Base-by-base conservation (phyloP, 2,888 invertebrate species). In the Tridacna gigas region DNA sequence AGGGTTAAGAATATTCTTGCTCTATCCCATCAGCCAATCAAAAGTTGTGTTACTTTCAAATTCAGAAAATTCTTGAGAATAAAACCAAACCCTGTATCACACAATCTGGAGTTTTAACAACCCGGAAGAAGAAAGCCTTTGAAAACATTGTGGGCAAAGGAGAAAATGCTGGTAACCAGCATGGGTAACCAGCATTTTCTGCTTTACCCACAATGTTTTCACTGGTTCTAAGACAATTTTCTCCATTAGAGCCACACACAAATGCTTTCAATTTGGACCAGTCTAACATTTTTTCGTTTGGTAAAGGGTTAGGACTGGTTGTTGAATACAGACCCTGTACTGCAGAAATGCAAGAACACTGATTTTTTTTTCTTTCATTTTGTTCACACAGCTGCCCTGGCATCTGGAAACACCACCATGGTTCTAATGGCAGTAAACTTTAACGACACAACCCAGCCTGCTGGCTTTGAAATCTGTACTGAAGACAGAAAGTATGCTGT, bases 401-500 rank as follows among this genome's bases (percentile, higher is more conserved):
- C 96, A 12, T 96, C 97, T 0, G 96, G 96, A 74, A 96, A 96
- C 45, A 95, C 96, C n/a, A 95, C 96, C 51, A 96, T 96, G 26
- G 96, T 96, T 11, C 96, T 97, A 0, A 94, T 98, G 88, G 98
- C 98, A 22, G 96, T 99, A 7, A 98, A 98, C 95, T 98, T 98
- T 95, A 98, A 98, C 83, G 99, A 99, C 95, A 97, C 98, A 25
- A 98, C 97, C 76, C 98, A 98, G 94, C 96, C 98, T 0, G 97
- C 97, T 0, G 96, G 96, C 86, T 97, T 98, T 94, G 97, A 97
- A 91, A 96, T 98, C 74, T 94, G 89, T 96, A 90, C 92, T 13
- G 86, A 89, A 22, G 91, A 92, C 28, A 89, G 89, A 73, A 93
- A 91, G 77, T 91, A 90, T 80, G 86, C 80, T 63, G 91, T 94